These are phyloP conservation scores for Gisinianus flammeolus DNA, from an alignment of 2,888 invertebrate genomes.

Conservation along the genomic window DNA sequence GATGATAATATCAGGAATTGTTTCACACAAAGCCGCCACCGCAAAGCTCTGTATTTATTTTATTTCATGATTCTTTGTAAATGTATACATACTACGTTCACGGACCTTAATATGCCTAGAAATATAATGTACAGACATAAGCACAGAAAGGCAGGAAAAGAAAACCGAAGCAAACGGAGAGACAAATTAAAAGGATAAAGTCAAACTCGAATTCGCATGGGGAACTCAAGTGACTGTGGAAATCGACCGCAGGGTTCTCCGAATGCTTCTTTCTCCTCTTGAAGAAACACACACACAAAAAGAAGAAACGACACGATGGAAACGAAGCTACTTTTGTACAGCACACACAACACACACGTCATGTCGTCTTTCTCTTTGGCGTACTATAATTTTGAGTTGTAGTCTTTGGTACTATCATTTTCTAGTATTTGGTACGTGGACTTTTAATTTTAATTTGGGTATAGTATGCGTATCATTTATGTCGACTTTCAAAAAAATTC, in stretches of 20 bases:
- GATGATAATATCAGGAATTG: too few species aligned
- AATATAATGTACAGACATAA: too few species aligned
- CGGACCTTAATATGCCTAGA: too few species aligned
- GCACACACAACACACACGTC: too few species aligned
- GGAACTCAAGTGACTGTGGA: conserved; percentile 38
- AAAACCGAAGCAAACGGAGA: background rate
- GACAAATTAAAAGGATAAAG: background rate
- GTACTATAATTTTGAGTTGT: background rate
- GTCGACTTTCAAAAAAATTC: too few species aligned
- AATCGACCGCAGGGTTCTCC: conserved; percentile 49
- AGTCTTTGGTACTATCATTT: background rate
- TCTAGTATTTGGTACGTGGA: background rate
- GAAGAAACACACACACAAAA: conserved; percentile 19
- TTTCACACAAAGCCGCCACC: too few species aligned
- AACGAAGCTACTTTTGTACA: conserved; percentile 46
- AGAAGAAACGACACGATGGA: conserved; percentile 20
- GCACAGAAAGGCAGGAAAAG: background rate
- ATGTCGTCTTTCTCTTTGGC: background rate
- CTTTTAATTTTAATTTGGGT: background rate
- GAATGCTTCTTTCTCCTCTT: conserved; percentile 19
- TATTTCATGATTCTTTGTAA: too few species aligned
- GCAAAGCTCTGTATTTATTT: too few species aligned
- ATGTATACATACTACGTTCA: too few species aligned
- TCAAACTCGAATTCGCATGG: conserved; percentile 44
- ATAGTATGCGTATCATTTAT: too few species aligned